A percentile compares a stretch with the other conserved stretches of the same genome.
These are phyloP conservation scores for Lydus trimaculatus DNA, from an alignment of 2,888 invertebrate species.

Conservation along the genomic window DNA sequence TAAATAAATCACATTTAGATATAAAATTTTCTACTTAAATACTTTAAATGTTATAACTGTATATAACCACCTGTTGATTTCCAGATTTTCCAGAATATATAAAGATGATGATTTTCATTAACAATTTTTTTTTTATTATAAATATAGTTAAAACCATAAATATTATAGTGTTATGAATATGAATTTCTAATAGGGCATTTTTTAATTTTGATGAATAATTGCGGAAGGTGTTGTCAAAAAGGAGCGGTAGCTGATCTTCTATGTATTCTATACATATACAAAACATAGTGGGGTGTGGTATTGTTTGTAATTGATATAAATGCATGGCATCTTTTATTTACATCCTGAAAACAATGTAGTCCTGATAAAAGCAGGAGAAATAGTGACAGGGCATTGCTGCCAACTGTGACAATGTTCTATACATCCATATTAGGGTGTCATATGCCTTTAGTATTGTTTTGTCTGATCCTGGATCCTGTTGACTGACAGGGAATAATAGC, in stretches of 20 bases:
- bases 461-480: conserved; percentile 22
- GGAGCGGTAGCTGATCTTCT: conserved; percentile 19
- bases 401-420: conserved; percentile 27
- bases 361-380: conserved; percentile 19
- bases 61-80: conserved; percentile 3
- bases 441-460: conserved; percentile 28
- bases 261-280: too few relatives aligned
- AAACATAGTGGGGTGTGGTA: conserved; percentile 24
- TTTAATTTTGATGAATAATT: neutral
- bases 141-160: neutral
- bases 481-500: conserved; percentile 5
- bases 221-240: conserved; percentile 25
- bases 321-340: conserved; percentile 32
- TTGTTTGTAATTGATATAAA: conserved; percentile 35
- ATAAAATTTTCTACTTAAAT: neutral
- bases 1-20: neutral
- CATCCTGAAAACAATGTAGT: conserved; percentile 32
- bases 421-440: conserved; percentile 31
- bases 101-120: neutral
- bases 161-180: neutral
- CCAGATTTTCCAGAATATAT: neutral
- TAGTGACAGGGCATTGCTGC: conserved; percentile 19
- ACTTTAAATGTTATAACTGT: neutral
- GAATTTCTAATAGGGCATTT: neutral
- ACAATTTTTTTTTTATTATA: neutral